Conservation (phyloP, 2,888 invertebrate genomes). For the Hydroisotoma schaefferi region DNA sequence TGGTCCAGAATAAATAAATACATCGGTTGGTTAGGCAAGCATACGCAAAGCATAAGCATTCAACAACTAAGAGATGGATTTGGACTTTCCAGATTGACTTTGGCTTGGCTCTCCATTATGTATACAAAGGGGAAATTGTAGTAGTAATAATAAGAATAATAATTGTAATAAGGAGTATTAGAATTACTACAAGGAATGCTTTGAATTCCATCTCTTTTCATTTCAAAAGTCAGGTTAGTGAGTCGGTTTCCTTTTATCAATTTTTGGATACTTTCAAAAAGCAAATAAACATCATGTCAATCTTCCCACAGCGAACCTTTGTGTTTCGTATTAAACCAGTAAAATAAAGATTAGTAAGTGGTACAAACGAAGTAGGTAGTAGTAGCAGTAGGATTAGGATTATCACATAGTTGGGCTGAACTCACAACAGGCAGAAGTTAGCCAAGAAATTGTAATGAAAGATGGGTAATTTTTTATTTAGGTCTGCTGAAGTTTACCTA, state of each 20-base stretch:
- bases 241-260: constrained; percentile 40
- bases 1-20: constrained; percentile 17
- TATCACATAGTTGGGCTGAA: too few relatives aligned
- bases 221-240: constrained; percentile 9
- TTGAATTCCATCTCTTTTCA: constrained; percentile 17
- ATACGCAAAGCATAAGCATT: too few relatives aligned
- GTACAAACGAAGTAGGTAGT: not conserved
- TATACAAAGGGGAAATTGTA: constrained; percentile 2
- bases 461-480: too few relatives aligned
- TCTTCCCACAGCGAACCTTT: constrained; percentile 23
- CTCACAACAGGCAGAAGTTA: too few relatives aligned
- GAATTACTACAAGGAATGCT: constrained; percentile 14
- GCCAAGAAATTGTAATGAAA: too few relatives aligned
- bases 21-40: too few relatives aligned
- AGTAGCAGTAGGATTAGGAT: not conserved
- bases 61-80: too few relatives aligned
- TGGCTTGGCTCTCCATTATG: constrained; percentile 6
- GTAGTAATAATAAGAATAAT: not conserved
- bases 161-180: constrained; percentile 8
- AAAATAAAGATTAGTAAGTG: constrained; percentile 1
- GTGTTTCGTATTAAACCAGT: constrained; percentile 4
- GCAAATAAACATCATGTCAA: constrained; percentile 45
- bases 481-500: too few relatives aligned
- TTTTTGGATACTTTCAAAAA: constrained; percentile 40
- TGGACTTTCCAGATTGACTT: constrained; percentile 10